Percentiles rank a stretch among this genome's conserved stretches.
phyloP scores from a whole-genome alignment of 64 coral and sea anemone genomes.

The Exaiptasia diaphana region DNA sequence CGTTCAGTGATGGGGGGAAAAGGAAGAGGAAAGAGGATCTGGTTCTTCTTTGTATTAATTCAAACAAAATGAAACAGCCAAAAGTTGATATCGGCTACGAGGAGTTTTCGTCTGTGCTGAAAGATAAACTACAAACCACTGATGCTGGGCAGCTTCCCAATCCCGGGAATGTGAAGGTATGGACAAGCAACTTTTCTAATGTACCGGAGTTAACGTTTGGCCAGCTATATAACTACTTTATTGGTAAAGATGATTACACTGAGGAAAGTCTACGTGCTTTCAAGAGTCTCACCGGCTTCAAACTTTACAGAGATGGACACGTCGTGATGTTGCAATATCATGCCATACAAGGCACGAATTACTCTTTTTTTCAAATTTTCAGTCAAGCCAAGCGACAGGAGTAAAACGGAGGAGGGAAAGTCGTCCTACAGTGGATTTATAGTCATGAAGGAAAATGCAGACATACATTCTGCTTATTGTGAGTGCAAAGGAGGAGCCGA shows the following conservation, averaged over 20 bases:
- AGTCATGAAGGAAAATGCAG: conserved; percentile 5
- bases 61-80: not conserved
- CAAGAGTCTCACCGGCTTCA: conserved; percentile 11
- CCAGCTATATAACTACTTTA: conserved; percentile 19
- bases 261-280: not conserved
- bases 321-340: conserved; percentile 4
- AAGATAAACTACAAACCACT: conserved; percentile 1
- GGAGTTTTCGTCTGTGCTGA: not conserved
- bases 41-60: not conserved
- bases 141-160: conserved; percentile 1
- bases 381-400: conserved; percentile 28
- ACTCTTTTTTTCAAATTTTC: not conserved
- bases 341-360: not conserved
- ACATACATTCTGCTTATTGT: conserved; percentile 43
- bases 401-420: conserved; percentile 29
- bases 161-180: not conserved
- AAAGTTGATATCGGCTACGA: not conserved
- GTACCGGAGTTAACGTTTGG: conserved; percentile 28
- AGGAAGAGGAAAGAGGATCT: not conserved
- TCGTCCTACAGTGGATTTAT: conserved; percentile 27
- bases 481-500: conserved; percentile 39
- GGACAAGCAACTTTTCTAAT: conserved; percentile 34
- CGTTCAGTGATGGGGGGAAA: not conserved
- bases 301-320: conserved; percentile 25
- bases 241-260: conserved; percentile 25